phyloP scores from a whole-genome alignment of 2,797 vertebrate species.

The Lithobates sylvaticus region DNA sequence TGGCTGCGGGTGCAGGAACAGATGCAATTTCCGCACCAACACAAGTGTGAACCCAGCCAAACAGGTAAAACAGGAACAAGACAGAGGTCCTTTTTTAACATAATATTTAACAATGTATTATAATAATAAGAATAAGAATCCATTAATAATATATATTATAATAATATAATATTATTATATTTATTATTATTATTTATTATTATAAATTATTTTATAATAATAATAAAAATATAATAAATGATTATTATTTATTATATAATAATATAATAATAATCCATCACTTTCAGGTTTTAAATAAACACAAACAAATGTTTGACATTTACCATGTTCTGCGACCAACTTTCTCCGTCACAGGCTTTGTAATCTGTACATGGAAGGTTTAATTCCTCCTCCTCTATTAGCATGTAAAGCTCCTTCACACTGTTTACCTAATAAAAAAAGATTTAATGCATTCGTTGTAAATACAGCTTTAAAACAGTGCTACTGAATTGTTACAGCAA shows the following conservation, averaged over 20 bases:
- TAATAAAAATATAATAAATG: too few species aligned
- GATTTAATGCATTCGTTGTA: not conserved
- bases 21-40: too few species aligned
- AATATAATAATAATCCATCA: too few species aligned
- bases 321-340: slow-evolving; percentile 82
- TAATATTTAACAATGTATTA: too few species aligned
- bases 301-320: slow-evolving; percentile 18
- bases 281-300: not conserved
- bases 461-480: too few species aligned
- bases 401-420: slow-evolving; percentile 92
- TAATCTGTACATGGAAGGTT: slow-evolving; percentile 83
- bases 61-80: not conserved
- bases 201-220: too few species aligned
- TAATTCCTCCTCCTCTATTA: slow-evolving; percentile 91
- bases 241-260: too few species aligned
- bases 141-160: too few species aligned
- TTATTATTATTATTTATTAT: too few species aligned
- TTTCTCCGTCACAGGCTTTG: slow-evolving; percentile 80
- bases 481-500: too few species aligned
- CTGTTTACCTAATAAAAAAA: slow-evolving; percentile 85
- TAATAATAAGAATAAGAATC: not conserved
- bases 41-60: not conserved
- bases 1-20: too few species aligned
- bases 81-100: not conserved
- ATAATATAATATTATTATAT: too few species aligned